phyloP scores from a whole-genome alignment of 2,888 invertebrate genomes.

The Balanococcus diminutus region DNA sequence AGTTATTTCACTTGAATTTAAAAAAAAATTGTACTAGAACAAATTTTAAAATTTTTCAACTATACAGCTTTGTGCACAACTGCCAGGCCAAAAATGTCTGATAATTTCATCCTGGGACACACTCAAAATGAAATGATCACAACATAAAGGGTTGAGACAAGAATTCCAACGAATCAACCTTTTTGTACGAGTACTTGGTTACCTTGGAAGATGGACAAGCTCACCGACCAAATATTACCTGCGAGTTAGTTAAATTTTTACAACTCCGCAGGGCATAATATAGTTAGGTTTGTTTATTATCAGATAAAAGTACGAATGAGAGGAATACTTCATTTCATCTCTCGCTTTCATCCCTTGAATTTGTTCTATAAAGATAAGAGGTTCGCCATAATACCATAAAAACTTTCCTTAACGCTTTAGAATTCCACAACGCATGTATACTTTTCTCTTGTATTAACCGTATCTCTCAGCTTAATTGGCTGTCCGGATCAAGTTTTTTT shows the following conservation, averaged over 20 bases:
- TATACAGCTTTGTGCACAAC: too few species aligned
- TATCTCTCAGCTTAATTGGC: constrained; percentile 40
- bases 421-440: constrained; percentile 27
- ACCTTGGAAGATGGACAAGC: background rate
- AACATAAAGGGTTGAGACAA: too few species aligned
- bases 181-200: too few species aligned
- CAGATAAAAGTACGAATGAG: background rate
- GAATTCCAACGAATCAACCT: too few species aligned
- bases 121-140: too few species aligned
- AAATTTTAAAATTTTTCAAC: too few species aligned
- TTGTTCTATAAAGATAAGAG: constrained; percentile 6
- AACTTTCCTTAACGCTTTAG: constrained; percentile 18
- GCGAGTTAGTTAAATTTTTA: constrained; percentile 4
- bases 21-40: too few species aligned
- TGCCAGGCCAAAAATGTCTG: too few species aligned
- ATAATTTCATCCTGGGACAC: too few species aligned
- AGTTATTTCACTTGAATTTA: too few species aligned
- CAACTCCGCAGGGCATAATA: background rate
- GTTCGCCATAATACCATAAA: constrained; percentile 20
- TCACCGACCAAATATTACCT: background rate
- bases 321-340: background rate
- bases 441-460: constrained; percentile 37
- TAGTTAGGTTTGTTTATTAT: background rate
- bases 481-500: constrained; percentile 37
- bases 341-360: constrained; percentile 1